A percentile compares a stretch with the other conserved stretches of the same genome.
Conservation (phyloP, 2,888 invertebrate species). For the Athalia cordata region DNA sequence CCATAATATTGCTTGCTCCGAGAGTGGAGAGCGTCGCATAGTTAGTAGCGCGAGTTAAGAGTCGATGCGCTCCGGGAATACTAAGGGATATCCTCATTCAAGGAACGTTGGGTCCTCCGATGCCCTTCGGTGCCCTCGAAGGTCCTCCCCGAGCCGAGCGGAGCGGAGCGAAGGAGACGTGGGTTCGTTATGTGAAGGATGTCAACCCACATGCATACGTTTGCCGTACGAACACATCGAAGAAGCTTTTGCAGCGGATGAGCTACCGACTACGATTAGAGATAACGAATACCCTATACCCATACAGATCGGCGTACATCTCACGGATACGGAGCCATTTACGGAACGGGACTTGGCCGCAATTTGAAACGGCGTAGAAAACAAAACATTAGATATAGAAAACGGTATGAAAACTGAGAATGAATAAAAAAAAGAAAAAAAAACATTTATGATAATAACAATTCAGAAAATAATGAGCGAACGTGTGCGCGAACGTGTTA, state of each 20-base stretch:
- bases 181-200: slow-evolving; percentile 61
- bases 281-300: slow-evolving; percentile 61
- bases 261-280: slow-evolving; percentile 55
- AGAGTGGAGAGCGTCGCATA: slow-evolving; percentile 59
- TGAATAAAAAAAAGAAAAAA: no score
- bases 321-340: slow-evolving; percentile 65
- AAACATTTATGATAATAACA: slow-evolving; percentile 1
- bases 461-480: neutral
- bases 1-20: slow-evolving; percentile 59
- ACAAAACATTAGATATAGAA: slow-evolving; percentile 1
- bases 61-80: slow-evolving; percentile 69
- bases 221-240: slow-evolving; percentile 50
- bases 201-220: slow-evolving; percentile 44
- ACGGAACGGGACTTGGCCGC: slow-evolving; percentile 52
- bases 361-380: slow-evolving; percentile 1
- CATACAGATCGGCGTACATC: slow-evolving; percentile 67
- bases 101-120: slow-evolving; percentile 41
- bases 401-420: slow-evolving; percentile 2
- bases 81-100: slow-evolving; percentile 55
- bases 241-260: slow-evolving; percentile 38
- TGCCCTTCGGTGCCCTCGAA: slow-evolving; percentile 42
- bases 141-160: slow-evolving; percentile 6
- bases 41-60: slow-evolving; percentile 68
- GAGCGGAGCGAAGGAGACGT: slow-evolving; percentile 54
- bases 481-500: slow-evolving; percentile 14